Evolutionary conservation across 2,797 vertebrate species (phyloP).

Genomic region (Chelmon rostratus): DNA sequence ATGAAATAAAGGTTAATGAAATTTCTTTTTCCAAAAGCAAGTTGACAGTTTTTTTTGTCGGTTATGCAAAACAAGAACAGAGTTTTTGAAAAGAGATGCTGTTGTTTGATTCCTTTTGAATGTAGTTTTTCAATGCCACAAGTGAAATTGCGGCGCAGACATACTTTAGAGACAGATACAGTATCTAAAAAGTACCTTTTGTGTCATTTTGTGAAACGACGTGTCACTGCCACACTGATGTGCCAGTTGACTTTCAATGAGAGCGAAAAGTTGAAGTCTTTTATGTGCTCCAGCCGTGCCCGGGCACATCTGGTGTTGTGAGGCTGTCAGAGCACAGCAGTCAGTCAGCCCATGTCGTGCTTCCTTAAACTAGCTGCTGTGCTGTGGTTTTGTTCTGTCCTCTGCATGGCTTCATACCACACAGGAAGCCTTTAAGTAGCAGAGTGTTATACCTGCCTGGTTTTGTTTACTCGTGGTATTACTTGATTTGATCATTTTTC

Average conservation of each 20-base stretch:
- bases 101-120: background rate
- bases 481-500: too few relatives aligned
- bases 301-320: background rate
- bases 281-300: background rate
- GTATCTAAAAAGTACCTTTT: background rate
- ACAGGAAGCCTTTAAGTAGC: too few relatives aligned
- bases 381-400: too few relatives aligned
- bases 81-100: background rate
- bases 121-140: background rate
- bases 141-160: background rate
- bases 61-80: background rate
- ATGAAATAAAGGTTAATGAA: background rate
- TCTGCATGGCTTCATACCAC: too few relatives aligned
- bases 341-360: constrained; percentile 42
- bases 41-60: background rate
- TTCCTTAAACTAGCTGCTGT: constrained; percentile 14
- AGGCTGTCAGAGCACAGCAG: constrained; percentile 13
- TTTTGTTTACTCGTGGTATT: too few relatives aligned
- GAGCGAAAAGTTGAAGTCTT: background rate
- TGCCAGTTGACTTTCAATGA: background rate
- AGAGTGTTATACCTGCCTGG: too few relatives aligned
- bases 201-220: background rate
- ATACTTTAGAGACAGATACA: background rate
- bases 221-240: background rate
- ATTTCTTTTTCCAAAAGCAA: background rate